Base-by-base conservation (phyloP, 2,888 invertebrate species). In the Lithophane leautieri region DNA sequence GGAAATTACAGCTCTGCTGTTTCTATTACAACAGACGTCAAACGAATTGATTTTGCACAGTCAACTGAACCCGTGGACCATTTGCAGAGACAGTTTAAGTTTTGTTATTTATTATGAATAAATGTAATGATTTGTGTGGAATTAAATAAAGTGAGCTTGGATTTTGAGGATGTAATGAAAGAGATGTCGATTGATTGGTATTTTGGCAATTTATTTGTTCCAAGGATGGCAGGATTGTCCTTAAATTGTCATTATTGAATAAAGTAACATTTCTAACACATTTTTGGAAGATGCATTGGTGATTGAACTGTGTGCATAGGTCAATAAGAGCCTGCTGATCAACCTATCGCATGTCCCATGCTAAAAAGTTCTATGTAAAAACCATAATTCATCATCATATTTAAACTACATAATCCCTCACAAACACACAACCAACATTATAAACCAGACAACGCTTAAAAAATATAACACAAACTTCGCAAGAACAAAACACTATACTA, bases 11-110 rank as follows among this genome's bases (percentile, higher is more conserved):
- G 80, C 76, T 78, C 85, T 84, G 83, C 81, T 88, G 85, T 86
- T 89, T 89, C 87, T 85, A 89, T 90, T 89, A 89, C 84, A 81
- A 81, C 85, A 89, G 82, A 84, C 84, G 87, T 88, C 86, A 86
- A 88, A 89, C 78, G 80, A 88, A 91, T 91, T 88, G 90, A 89
- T 89, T 90, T 88, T 85, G 78, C 79, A 81, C 85, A 84, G 78
- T 84, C 83, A 74, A 86, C 78, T 84, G 83, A 83, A 62, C 73
- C 73, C 77, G 56, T 40, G 79, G 76, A 76, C 76, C 79, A 62
- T 86, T 82, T 79, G 67, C 68, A 78, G 71, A 52, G 61, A 81
- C 77, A 47, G 73, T 54, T 76, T 42, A 76, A 74, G 73, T 72
- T 78, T 58, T 76, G 67, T 73, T 73, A 81, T 83, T 77, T 81